Evolutionary conservation across 2,888 invertebrate species (phyloP), one percentile per base, ranked within the genome.

Genomic region (Eretmocerus hayati): DNA sequence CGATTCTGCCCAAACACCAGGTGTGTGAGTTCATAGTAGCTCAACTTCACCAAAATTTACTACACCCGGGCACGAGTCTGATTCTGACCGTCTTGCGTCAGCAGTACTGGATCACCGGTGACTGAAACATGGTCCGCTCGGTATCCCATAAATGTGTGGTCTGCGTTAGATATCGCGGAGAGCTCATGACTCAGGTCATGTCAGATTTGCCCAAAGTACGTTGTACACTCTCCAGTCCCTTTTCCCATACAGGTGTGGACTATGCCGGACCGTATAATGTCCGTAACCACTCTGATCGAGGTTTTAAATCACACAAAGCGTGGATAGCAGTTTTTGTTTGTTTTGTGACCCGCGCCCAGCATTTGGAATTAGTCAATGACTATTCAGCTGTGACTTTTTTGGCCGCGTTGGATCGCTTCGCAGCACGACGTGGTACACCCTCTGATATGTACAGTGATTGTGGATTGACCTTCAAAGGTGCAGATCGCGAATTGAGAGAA

Each of bases 211-310:
- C 47, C 1, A 32, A 41, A 21, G 18, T 13, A 13, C 13, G 62
- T 30, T 48, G 59, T 1, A 55, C 47, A 3, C 20, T 35, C 9
- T 42, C 48, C 5, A 23, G 48, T 33, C 58, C 60, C 2, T 64
- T 63, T 49, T 11, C 22, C 30, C 5, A 15, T 33, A 16, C n/a
- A n/a, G 33, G 33, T 5, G n/a, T 33, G 11, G 33, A 26, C 26
- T 26, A 26, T 26, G 6, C 8, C 26, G 26, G 26, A 9, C 26
- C 26, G 8, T 26, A n/a, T n/a, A n/a, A n/a, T n/a, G n/a, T 26
- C 11, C 26, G 6, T 26, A 26, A 39, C 18, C 23, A 21, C 5
- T 11, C 21, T 21, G 13, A 5, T 5, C 15, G 16, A n/a, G n/a
- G n/a, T n/a, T n/a, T n/a, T n/a, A n/a, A n/a, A n/a, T n/a, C n/a